phyloP scores from a whole-genome alignment of 2,888 invertebrate species.

The Cerceris ruficornis region DNA sequence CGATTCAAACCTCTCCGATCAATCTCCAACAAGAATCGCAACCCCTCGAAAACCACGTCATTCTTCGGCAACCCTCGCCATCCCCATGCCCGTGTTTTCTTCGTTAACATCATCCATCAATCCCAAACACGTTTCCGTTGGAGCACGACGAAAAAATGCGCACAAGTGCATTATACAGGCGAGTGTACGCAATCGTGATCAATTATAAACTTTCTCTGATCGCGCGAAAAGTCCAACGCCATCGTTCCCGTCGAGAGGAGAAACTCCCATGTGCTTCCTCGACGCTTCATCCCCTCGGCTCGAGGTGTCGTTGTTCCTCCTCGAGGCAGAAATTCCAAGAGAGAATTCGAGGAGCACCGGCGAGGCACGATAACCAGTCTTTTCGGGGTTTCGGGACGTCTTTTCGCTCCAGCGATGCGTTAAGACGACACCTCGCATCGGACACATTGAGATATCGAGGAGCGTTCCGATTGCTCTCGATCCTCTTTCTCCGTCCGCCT shows the following conservation, averaged over 20 bases:
- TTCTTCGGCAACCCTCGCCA: neutral
- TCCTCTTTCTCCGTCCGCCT: neutral
- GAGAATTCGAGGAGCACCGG: neutral
- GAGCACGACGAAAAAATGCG: too few relatives aligned
- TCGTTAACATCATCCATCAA: too few relatives aligned
- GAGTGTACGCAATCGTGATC: conserved; percentile 4
- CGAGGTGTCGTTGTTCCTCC: neutral
- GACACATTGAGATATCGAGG: conserved; percentile 57
- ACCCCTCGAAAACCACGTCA: conserved; percentile 4
- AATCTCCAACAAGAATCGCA: neutral
- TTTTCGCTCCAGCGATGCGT: conserved; percentile 53
- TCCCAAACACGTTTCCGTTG: too few relatives aligned
- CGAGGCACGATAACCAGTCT: conserved; percentile 34
- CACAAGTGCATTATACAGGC: too few relatives aligned
- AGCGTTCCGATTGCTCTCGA: conserved; percentile 28
- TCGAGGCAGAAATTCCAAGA: neutral
- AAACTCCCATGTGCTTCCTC: conserved; percentile 4
- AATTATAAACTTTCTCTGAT: conserved; percentile 35
- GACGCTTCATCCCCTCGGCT: conserved; percentile 14
- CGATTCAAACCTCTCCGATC: conserved; percentile 1
- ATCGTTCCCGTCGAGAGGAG: conserved; percentile 7
- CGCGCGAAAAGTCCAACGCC: conserved; percentile 7
- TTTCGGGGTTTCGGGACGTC: conserved; percentile 45
- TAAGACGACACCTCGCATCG: conserved; percentile 57
- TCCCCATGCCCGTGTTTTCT: too few relatives aligned